Base-by-base conservation (phyloP, 2,797 vertebrate genomes). In the Cirrhinus molitorella region DNA sequence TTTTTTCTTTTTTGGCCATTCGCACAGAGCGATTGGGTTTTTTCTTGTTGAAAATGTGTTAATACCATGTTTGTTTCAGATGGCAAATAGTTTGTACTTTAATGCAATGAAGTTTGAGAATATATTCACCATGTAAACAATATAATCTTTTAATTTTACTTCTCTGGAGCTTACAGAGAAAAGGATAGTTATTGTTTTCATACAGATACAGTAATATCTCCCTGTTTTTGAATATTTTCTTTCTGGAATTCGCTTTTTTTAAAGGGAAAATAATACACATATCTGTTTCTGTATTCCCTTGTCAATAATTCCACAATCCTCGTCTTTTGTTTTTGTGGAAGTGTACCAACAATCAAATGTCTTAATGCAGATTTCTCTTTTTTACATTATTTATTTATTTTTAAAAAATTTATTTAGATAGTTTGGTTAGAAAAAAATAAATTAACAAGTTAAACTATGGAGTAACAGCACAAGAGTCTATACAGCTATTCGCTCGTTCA, bases 21-120 rank as follows among this genome's bases (percentile, higher is more conserved):
- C 86, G 65, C 88, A 88, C 87, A 91, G 96, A 96, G 95, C 95
- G 95, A 96, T 96, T 92, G 91, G 10, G 95, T 93, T 96, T 91
- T 95, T 95, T 96, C 92, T 96, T 93, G 95, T 96, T 92, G 93
- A 86, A 84, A 85, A 80, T 84, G 79, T 81, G 71, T 89, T 85
- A 71, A 85, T 90, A 84, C 88, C 89, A 71, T 65, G 93, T 94
- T 94, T 92, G 45, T 90, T 95, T 95, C 93, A 94, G 95, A 95
- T 95, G 95, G 94, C 95, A 91, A 95, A 94, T 95, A 95, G 95
- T 95, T 92, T 94, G 93, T 70, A 72, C 43, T 31, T 83, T 57
- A 83, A 23, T 67, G 51, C 34, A 70, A 76, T 68, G 61, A 57
- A 57, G 11, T 77, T 78, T 51, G 71, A 73, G 71, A 85, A 45